Conservation (phyloP, 2,113 vertebrate species). For the Amazona vittata region DNA sequence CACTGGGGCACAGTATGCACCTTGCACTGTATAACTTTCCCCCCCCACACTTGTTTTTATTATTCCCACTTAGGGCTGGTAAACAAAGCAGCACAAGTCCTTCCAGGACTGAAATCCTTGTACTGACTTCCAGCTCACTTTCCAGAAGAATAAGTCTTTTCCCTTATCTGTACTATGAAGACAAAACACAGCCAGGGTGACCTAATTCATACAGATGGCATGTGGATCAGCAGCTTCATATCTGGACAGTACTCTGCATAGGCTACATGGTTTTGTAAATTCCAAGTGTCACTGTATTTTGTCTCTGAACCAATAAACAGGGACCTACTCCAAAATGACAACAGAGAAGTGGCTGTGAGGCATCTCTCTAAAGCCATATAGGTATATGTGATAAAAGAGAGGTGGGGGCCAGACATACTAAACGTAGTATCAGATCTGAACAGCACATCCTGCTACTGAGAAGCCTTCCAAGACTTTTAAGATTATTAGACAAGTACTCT, state of each 20-base stretch:
- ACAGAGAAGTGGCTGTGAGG: background rate
- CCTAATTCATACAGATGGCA: background rate
- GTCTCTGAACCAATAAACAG: background rate
- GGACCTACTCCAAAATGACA: background rate
- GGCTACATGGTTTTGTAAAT: background rate
- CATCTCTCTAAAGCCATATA: background rate
- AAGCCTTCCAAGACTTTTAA: background rate
- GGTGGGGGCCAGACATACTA: background rate
- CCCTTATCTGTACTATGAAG: constrained; percentile 17
- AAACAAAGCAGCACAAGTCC: background rate
- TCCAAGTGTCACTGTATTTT: background rate
- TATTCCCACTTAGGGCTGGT: background rate
- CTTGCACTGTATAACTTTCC: background rate
- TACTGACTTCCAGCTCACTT: background rate
- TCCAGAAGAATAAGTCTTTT: background rate
- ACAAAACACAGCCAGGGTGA: constrained; percentile 23
- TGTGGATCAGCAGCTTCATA: background rate
- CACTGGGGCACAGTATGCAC: background rate
- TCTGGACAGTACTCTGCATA: background rate
- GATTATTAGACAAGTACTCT: background rate
- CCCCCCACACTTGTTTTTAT: rapidly evolving
- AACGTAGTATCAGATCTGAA: background rate
- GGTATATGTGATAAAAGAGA: background rate
- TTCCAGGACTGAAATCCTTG: constrained; percentile 15
- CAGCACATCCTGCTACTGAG: background rate